phyloP scores from a whole-genome alignment of 1,140 invertebrate genomes.

The Aphidius ervi region DNA sequence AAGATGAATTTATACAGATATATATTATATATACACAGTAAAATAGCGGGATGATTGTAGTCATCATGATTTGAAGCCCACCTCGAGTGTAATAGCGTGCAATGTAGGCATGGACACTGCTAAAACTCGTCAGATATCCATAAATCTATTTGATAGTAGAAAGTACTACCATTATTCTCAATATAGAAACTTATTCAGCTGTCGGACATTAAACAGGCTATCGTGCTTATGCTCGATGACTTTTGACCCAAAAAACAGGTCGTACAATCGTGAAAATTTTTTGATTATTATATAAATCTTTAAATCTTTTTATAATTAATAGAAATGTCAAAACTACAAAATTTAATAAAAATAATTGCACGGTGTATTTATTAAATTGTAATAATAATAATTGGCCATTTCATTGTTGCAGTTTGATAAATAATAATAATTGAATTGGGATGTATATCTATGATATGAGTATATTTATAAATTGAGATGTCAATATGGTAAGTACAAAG shows the following conservation, averaged over 20 bases:
- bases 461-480: conserved; percentile 13
- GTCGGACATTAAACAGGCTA: conserved; percentile 7
- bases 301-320: too few species aligned
- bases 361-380: too few species aligned
- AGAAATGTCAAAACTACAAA: too few species aligned
- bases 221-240: conserved; percentile 2
- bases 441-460: too few species aligned
- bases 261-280: neutral
- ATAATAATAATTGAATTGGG: too few species aligned
- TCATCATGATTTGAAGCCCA: neutral
- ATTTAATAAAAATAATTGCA: too few species aligned
- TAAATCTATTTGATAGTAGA: conserved; percentile 52
- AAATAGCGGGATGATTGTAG: too few species aligned
- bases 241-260: conserved; percentile 1
- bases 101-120: neutral
- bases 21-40: too few species aligned
- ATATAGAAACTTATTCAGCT: conserved; percentile 28
- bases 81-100: conserved; percentile 2
- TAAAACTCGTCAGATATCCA: conserved; percentile 37
- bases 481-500: conserved; percentile 13
- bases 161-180: conserved; percentile 49
- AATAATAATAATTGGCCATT: too few species aligned
- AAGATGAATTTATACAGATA: too few species aligned
- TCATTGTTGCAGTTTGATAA: too few species aligned
- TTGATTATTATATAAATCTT: neutral